Base-by-base conservation (phyloP, 2,113 vertebrate genomes). In the Engystomops pustulosus region DNA sequence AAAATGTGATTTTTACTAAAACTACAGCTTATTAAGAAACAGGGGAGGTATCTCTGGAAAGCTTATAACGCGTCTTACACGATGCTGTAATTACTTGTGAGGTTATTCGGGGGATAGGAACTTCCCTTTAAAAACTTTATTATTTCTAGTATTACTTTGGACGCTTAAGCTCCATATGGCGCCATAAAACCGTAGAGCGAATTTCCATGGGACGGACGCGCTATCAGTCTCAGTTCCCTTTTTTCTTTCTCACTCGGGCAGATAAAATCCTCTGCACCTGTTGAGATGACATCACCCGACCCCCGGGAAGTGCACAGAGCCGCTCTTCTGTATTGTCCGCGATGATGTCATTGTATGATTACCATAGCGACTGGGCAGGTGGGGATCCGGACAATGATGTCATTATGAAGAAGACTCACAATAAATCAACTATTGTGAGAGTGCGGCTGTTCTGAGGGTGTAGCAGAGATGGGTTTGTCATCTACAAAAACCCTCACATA, bases 261-360 rank as follows among this genome's bases (percentile, higher is more conserved):
- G 88, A 91, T 88, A 87, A 86, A 80, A 89, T 89, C 89, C 70
- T 77, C 85, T 82, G 91, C 96, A 97, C 95, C 96, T 96, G 96
- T 95, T 95, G 86, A 88, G 89, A 91, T 93, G 91, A 94, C 93
- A 87, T 93, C 93, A 95, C 88, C 51, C 77, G 85, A 88, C 90
- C 90, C 89, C 88, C 90, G 90, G 91, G 91, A 89, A 88, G 87
- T 70, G 86, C 85, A 94, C 92, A 94, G 80, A 93, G 93, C 94
- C 84, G 91, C 91, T 88, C 87, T 93, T 94, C 92, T 90, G 91
- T 89, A 95, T 96, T 96, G 95, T 96, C 95, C 92, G 92, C 84
- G 92, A 88, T 95, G 95, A 95, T 92, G 93, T 94, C 91, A 93
- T 93, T 91, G 92, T 93, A 90, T 88, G 71, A 92, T 92, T 80